phyloP scores from a whole-genome alignment of 2,113 vertebrate species.

The Cygnus atratus region DNA sequence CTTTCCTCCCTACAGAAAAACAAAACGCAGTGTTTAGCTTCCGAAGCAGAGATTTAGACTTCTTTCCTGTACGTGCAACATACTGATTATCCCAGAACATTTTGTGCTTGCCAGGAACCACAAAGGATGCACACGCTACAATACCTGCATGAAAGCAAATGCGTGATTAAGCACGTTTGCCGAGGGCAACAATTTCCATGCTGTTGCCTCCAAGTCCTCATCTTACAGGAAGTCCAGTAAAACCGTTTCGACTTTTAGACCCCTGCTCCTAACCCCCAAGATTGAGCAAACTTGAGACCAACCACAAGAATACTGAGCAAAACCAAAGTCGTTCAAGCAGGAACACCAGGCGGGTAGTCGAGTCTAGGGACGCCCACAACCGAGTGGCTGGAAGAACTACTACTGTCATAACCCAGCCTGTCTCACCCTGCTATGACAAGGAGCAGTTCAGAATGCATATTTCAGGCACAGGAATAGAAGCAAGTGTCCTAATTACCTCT shows the following conservation, averaged over 20 bases:
- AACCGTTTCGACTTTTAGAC: neutral
- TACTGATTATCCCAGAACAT: neutral
- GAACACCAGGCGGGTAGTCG: neutral
- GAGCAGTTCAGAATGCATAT: constrained; percentile 22
- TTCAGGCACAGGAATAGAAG: constrained; percentile 54
- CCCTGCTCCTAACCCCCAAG: neutral
- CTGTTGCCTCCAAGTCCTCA: neutral
- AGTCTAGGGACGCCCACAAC: neutral
- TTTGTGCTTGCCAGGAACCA: neutral
- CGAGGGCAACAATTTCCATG: neutral
- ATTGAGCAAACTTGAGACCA: neutral
- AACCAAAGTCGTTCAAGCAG: neutral
- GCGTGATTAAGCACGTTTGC: neutral
- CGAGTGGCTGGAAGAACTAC: neutral
- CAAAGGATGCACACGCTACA: neutral
- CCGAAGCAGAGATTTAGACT: neutral
- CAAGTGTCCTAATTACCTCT: constrained; percentile 55
- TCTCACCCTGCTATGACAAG: constrained; percentile 17
- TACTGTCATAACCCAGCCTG: neutral
- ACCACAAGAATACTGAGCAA: neutral
- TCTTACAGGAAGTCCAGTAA: neutral
- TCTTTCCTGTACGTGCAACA: neutral
- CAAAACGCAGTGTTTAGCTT: rapidly evolving
- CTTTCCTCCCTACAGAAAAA: neutral
- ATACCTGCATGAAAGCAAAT: neutral